Base-by-base conservation (phyloP, 2,113 vertebrate genomes). In the Uria aalge region DNA sequence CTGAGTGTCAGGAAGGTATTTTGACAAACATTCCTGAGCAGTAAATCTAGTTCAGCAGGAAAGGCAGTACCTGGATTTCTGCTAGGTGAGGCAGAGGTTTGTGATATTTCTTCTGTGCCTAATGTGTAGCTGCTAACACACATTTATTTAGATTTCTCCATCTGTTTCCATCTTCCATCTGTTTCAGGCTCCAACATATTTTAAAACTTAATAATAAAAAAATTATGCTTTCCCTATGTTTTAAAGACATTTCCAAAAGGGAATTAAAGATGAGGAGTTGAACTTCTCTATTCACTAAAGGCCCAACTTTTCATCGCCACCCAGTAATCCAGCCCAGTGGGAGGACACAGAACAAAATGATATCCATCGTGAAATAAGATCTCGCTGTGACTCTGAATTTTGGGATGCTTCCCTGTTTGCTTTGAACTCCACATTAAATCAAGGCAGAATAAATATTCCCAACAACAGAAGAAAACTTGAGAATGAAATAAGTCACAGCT, bases 381-480 rank as follows among this genome's bases (percentile, higher is more conserved):
- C 47, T 94, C 16, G 2, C 40, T 68, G 53, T 41, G 60, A 67
- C 67, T 95, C 60, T 91, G 47, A 75, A 94, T 94, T 96, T 89
- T 43, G 40, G 8, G 84, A 92, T 73, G 15, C 72, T 89, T 92
- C 94, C 36, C 69, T 84, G 18, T 87, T 91, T 94, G 15, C 62
- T 93, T 95, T 96, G 85, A 95, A 88, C 48, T 90, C 15, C 36
- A 53, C 55, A 81, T 73, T 95, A 82, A 92, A 94, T 79, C 17
- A 91, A 93, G 38, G 27, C 68, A 82, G 60, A 87, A 88, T 62
- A 88, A 90, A 82, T 92, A 91, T 84, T 88, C 78, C 45, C 60
- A 85, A 72, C 38, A 81, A 38, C 52, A 84, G 64, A 94, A 75
- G 47, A 94, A 91, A 79, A 78, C 30, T 63, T 55, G 64, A 72